phyloP scores from a whole-genome alignment of 2,113 vertebrate genomes.

The Gasterosteus aculeatus region DNA sequence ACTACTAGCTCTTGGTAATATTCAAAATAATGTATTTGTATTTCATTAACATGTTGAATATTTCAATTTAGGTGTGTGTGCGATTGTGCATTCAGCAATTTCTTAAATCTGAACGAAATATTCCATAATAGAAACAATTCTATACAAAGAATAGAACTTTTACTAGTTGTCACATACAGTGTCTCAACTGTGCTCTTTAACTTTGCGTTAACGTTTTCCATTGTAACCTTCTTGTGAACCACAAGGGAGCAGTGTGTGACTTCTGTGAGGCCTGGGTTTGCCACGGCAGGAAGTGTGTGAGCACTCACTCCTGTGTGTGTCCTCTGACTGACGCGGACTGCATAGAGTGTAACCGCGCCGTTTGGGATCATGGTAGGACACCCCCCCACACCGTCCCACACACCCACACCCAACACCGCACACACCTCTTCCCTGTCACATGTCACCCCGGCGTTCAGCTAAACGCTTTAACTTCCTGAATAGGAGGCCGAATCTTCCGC shows the following conservation, averaged over 20 bases:
- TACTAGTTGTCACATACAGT: neutral
- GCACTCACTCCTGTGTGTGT: constrained; percentile 91
- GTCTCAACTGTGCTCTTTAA: neutral
- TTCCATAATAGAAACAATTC: neutral
- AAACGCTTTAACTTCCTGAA: neutral
- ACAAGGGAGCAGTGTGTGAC: constrained; percentile 96
- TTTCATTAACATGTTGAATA: neutral
- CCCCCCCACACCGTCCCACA: neutral
- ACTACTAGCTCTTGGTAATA: neutral
- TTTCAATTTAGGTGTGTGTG: neutral
- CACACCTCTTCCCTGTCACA: too few relatives aligned
- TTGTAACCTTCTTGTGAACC: constrained; percentile 33
- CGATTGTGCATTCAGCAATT: neutral
- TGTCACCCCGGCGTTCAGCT: neutral
- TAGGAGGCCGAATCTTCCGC: constrained; percentile 95
- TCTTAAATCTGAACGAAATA: neutral
- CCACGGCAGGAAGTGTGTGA: constrained; percentile 94
- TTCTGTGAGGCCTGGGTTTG: constrained; percentile 99
- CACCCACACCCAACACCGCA: too few relatives aligned
- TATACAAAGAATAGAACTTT: neutral
- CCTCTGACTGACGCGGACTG: constrained; percentile 94
- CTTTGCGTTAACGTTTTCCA: neutral
- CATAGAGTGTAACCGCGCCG: constrained; percentile 91
- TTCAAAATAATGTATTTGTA: neutral
- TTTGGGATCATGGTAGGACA: constrained; percentile 96